These are phyloP conservation scores for Lepilemur ruficaudatus DNA, from an alignment of 2,797 vertebrate genomes.

Conservation along the genomic window DNA sequence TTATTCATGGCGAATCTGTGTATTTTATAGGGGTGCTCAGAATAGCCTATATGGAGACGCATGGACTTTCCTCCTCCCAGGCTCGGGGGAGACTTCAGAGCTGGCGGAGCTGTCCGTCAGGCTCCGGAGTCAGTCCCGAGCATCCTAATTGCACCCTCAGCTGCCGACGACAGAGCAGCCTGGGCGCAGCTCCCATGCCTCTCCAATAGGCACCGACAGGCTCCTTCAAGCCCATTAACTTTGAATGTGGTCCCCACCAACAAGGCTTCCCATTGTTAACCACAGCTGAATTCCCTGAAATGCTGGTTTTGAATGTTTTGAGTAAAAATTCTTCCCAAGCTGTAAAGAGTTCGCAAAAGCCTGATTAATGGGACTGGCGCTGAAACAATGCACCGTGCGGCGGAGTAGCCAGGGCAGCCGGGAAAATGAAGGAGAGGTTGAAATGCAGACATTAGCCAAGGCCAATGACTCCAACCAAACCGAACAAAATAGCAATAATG, in stretches of 20 bases:
- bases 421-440: background rate
- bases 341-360: background rate
- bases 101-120: background rate
- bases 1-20: rapidly evolving
- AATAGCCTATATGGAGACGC: rapidly evolving
- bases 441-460: background rate
- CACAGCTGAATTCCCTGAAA: constrained; percentile 40
- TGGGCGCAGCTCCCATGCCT: background rate
- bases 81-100: background rate
- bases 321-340: constrained; percentile 38
- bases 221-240: constrained; percentile 60
- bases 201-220: background rate
- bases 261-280: constrained; percentile 30
- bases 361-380: background rate
- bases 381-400: background rate
- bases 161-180: rapidly evolving
- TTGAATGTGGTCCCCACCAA: constrained; percentile 23
- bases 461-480: background rate
- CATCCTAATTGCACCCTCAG: background rate
- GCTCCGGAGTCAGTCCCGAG: rapidly evolving
- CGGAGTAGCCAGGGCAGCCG: background rate
- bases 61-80: rapidly evolving
- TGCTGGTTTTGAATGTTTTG: background rate
- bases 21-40: rapidly evolving
- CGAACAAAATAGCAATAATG: background rate